A percentile compares a stretch with the other conserved stretches of the same genome.
Evolutionary conservation across 1,140 invertebrate species (phyloP).

Genomic region (Choristoneura fumiferana): DNA sequence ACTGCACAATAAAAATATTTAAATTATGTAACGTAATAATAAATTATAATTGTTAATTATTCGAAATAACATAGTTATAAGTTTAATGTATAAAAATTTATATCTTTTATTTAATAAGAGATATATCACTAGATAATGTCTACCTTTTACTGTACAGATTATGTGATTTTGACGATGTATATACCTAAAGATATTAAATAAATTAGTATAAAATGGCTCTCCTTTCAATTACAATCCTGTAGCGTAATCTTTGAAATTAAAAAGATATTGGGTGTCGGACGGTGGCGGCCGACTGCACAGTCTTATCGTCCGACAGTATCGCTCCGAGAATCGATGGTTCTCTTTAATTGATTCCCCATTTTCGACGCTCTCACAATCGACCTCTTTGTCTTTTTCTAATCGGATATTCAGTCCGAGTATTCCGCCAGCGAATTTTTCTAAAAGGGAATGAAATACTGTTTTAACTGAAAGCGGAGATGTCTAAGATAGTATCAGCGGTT

Average conservation of each 20-base stretch:
- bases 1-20: slow-evolving; percentile 56
- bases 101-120: slow-evolving; percentile 69
- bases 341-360: slow-evolving; percentile 68
- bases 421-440: slow-evolving; percentile 55
- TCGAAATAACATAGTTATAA: slow-evolving; percentile 42
- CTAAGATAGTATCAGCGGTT: background rate
- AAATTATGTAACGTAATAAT: slow-evolving; percentile 38
- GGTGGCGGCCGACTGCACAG: slow-evolving; percentile 28
- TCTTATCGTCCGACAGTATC: slow-evolving; percentile 64
- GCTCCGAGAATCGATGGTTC: slow-evolving; percentile 50
- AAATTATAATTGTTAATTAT: slow-evolving; percentile 43
- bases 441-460: slow-evolving; percentile 33
- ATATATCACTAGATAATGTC: slow-evolving; percentile 53
- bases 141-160: slow-evolving; percentile 57
- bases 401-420: slow-evolving; percentile 53
- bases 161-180: slow-evolving; percentile 66
- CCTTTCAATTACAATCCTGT: slow-evolving; percentile 15
- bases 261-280: slow-evolving; percentile 36
- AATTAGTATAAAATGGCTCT: slow-evolving; percentile 62
- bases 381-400: slow-evolving; percentile 65
- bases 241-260: slow-evolving; percentile 43
- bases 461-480: slow-evolving; percentile 6
- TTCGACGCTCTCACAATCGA: slow-evolving; percentile 44
- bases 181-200: slow-evolving; percentile 60
- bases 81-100: slow-evolving; percentile 53